phyloP scores from a whole-genome alignment of 2,888 invertebrate species.

The Epirrhoe alternata region DNA sequence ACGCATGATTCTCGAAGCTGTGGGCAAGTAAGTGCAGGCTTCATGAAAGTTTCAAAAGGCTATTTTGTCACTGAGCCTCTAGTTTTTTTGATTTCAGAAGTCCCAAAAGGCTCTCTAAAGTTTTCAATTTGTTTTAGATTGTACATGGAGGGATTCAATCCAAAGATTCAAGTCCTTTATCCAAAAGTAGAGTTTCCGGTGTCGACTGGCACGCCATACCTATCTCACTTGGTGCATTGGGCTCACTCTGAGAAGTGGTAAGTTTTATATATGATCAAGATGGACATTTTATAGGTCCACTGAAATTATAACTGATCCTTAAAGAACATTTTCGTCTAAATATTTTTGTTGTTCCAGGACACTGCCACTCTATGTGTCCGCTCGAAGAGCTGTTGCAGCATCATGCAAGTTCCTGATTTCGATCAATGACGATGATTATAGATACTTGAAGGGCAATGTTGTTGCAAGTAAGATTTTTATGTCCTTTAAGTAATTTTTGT shows the following conservation, averaged over 20 bases:
- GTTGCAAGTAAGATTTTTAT: slow-evolving; percentile 87
- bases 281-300: too few species aligned
- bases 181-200: slow-evolving; percentile 91
- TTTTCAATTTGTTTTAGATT: slow-evolving; percentile 77
- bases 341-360: slow-evolving; percentile 3
- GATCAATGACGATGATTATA: slow-evolving; percentile 82
- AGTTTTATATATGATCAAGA: slow-evolving; percentile 20
- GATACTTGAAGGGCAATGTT: slow-evolving; percentile 89
- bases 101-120: not conserved
- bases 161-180: slow-evolving; percentile 89
- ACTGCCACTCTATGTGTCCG: slow-evolving; percentile 26
- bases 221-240: slow-evolving; percentile 92
- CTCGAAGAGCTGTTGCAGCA: slow-evolving; percentile 18
- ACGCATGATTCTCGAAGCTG: slow-evolving; percentile 81
- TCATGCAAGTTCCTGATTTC: slow-evolving; percentile 24
- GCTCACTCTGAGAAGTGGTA: slow-evolving; percentile 90
- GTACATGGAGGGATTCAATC: slow-evolving; percentile 89
- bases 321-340: not conserved
- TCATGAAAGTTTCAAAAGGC: not conserved
- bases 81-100: too few species aligned
- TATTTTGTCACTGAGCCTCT: too few species aligned
- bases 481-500: not conserved
- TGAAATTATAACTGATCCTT: too few species aligned
- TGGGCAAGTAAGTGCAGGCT: slow-evolving; percentile 66
- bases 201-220: slow-evolving; percentile 91